Conservation (phyloP, 2,113 vertebrate genomes). For the Conger conger region DNA sequence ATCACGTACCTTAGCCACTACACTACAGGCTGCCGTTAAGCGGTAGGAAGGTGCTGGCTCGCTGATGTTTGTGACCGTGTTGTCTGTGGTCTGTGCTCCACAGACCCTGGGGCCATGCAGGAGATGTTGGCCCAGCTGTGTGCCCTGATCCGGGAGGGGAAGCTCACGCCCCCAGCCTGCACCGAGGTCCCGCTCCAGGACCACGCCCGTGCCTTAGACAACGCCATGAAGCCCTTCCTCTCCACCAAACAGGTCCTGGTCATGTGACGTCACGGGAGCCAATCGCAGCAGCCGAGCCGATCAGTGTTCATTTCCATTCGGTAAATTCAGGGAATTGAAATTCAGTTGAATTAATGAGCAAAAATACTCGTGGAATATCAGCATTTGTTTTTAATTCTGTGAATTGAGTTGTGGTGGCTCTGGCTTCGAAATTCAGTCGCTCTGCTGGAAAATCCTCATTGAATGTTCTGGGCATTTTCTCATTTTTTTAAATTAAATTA, state of each 20-base stretch:
- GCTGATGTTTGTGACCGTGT: neutral
- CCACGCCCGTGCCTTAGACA: constrained; percentile 73
- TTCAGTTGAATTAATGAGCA: neutral
- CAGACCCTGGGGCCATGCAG: constrained; percentile 56
- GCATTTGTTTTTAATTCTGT: too few species aligned
- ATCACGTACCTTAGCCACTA: too few species aligned
- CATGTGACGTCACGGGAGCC: constrained; percentile 64
- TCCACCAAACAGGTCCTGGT: constrained; percentile 88
- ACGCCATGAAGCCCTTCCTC: constrained; percentile 76
- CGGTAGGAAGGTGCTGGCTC: too few species aligned
- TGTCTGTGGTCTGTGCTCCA: constrained; percentile 2
- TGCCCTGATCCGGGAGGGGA: constrained; percentile 73
- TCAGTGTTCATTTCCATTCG: neutral
- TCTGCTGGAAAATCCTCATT: too few species aligned
- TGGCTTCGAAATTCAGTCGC: too few species aligned
- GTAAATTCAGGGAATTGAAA: neutral
- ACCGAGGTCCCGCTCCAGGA: constrained; percentile 71
- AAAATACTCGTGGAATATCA: too few species aligned
- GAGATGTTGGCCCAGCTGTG: constrained; percentile 81
- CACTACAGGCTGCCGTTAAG: too few species aligned
- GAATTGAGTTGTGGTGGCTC: too few species aligned
- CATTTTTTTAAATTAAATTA: too few species aligned
- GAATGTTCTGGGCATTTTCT: too few species aligned
- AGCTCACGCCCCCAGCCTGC: constrained; percentile 75
- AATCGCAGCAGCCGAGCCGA: neutral